phyloP scores from a whole-genome alignment of 1,140 invertebrate species.

The Anadara kagoshimensis region DNA sequence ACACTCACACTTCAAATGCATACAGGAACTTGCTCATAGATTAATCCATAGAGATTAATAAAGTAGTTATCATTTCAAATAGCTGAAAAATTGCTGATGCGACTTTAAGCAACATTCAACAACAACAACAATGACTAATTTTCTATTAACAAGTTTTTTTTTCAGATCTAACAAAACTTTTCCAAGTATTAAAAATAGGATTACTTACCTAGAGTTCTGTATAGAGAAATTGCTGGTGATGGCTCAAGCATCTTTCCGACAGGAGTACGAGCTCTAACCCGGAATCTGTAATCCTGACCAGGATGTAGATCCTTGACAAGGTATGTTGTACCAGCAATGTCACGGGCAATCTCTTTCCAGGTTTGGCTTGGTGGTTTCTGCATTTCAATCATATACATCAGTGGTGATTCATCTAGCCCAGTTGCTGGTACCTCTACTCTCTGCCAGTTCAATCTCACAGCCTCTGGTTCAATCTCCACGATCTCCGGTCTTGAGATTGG shows the following conservation, averaged over 20 bases:
- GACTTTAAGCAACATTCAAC: too few species aligned
- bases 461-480: conserved; percentile 57
- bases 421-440: conserved; percentile 63
- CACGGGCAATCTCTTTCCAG: conserved; percentile 62
- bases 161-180: too few species aligned
- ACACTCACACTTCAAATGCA: too few species aligned
- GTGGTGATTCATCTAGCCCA: conserved; percentile 48
- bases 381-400: conserved; percentile 68
- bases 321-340: conserved; percentile 58
- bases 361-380: conserved; percentile 46
- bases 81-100: too few species aligned
- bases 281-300: conserved; percentile 64
- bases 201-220: conserved; percentile 60
- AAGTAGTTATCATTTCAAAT: too few species aligned
- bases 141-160: too few species aligned
- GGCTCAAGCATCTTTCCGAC: conserved; percentile 60
- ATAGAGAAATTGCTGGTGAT: conserved; percentile 62
- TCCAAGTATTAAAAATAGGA: neutral
- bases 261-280: conserved; percentile 57
- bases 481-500: conserved; percentile 62
- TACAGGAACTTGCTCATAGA: too few species aligned
- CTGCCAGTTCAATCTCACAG: conserved; percentile 58
- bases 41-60: too few species aligned
- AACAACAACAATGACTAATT: too few species aligned
- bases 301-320: conserved; percentile 58